Percentiles rank a stretch among this genome's conserved stretches.
Evolutionary conservation across 1,140 invertebrate genomes (phyloP).

Genomic region (Periplaneta americana): DNA sequence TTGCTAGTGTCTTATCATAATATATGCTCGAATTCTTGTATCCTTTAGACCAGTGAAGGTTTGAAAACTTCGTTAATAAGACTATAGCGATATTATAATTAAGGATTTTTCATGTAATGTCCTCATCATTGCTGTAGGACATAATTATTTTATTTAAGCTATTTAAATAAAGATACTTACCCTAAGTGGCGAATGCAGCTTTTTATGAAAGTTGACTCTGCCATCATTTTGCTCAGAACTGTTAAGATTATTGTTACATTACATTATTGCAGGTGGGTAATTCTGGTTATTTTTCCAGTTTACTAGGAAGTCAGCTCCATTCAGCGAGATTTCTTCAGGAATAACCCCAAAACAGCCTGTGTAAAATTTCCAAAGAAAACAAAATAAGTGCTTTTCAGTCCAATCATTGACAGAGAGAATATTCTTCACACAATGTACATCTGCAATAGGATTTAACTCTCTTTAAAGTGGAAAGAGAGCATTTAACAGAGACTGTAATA

Average conservation of each 20-base stretch:
- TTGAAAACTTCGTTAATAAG: no score
- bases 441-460: not conserved
- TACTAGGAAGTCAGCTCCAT: not conserved
- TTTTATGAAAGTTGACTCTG: no score
- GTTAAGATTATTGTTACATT: not conserved
- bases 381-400: not conserved
- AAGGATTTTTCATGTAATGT: no score
- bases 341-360: not conserved
- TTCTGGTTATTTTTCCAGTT: not conserved
- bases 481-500: not conserved
- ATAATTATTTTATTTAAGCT: no score
- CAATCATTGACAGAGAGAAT: not conserved
- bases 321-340: not conserved
- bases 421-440: not conserved
- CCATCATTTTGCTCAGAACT: not conserved
- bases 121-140: no score
- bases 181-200: no score
- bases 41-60: no score
- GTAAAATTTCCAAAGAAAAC: not conserved
- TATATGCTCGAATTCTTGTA: no score
- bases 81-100: no score
- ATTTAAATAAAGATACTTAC: no score
- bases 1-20: no score
- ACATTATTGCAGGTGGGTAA: not conserved
- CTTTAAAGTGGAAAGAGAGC: not conserved